Conservation (phyloP, 2,797 vertebrate genomes). For the Danio aesculapii region DNA sequence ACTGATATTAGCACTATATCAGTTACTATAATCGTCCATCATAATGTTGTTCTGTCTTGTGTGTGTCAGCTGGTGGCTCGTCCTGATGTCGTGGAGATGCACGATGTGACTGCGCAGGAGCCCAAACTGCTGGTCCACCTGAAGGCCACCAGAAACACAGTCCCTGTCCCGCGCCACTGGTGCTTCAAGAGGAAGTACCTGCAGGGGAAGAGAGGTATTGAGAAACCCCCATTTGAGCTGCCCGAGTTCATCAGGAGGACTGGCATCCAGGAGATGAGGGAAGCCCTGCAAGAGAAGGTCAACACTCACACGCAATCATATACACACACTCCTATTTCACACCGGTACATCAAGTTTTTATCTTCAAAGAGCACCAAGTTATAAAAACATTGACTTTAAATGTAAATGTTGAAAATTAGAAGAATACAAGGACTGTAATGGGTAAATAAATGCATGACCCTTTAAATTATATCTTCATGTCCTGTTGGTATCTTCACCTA, state of each 20-base stretch:
- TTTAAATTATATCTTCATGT: too few relatives aligned
- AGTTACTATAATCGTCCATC: too few relatives aligned
- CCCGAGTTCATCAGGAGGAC: constrained; percentile 95
- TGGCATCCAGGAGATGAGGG: constrained; percentile 96
- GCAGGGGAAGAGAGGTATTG: constrained; percentile 96
- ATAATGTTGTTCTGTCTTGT: neutral
- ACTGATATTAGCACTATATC: too few relatives aligned
- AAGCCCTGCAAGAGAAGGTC: constrained; percentile 96
- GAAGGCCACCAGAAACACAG: constrained; percentile 94
- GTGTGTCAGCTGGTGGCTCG: constrained; percentile 86
- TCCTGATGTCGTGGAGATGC: constrained; percentile 96
- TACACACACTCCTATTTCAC: too few relatives aligned
- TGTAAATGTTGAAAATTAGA: too few relatives aligned
- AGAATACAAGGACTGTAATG: too few relatives aligned
- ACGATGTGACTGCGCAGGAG: constrained; percentile 93
- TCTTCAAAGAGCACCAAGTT: too few relatives aligned
- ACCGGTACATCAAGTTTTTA: too few relatives aligned
- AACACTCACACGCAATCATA: too few relatives aligned
- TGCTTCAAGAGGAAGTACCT: constrained; percentile 97
- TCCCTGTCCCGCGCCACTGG: constrained; percentile 95
- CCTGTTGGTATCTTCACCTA: too few relatives aligned
- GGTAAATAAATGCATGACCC: too few relatives aligned
- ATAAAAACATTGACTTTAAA: too few relatives aligned
- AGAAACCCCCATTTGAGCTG: constrained; percentile 94
- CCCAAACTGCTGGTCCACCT: constrained; percentile 94